Conservation (phyloP, 2,888 invertebrate genomes). For the Caprella mutica region DNA sequence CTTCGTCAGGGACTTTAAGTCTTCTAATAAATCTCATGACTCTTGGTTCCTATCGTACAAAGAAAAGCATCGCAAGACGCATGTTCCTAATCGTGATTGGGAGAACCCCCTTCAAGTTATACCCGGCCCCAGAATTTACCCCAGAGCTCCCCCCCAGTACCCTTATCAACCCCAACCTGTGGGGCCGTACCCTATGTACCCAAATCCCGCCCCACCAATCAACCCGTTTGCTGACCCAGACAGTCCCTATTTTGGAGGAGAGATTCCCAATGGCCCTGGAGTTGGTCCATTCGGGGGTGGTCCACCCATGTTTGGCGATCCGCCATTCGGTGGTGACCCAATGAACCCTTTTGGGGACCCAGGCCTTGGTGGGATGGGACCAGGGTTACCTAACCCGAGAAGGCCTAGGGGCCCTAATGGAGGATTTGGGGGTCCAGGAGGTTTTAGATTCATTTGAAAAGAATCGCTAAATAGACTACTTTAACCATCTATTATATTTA, state of each 20-base stretch:
- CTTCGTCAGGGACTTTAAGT: constrained; percentile 20
- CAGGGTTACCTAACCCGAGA: not conserved
- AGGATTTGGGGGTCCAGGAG: not conserved
- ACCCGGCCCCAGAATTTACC: constrained; percentile 10
- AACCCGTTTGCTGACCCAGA: constrained; percentile 30
- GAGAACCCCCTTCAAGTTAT: not conserved
- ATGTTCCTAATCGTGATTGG: not conserved
- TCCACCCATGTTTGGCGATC: constrained; percentile 5
- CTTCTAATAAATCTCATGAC: not conserved
- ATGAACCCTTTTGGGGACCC: constrained; percentile 5
- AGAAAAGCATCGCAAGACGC: not conserved
- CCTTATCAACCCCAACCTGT: constrained; percentile 19
- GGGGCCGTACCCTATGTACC: constrained; percentile 16
- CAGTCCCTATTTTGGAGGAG: constrained; percentile 28
- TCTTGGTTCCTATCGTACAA: constrained; percentile 21
- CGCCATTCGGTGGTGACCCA: constrained; percentile 2
- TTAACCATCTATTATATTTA: no score
- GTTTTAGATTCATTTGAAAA: not conserved
- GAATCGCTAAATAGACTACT: no score
- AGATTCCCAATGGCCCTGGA: constrained; percentile 16
- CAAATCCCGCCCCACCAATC: constrained; percentile 13
- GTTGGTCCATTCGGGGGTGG: not conserved
- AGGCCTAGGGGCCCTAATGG: not conserved
- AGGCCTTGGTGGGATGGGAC: not conserved
- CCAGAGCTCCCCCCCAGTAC: not conserved